Percentiles rank a stretch among this genome's conserved stretches.
These are phyloP conservation scores for Pseudorhiza aurosa DNA, from an alignment of 30 jellyfish, hydroid and myxozoan species.

Conservation along the genomic window DNA sequence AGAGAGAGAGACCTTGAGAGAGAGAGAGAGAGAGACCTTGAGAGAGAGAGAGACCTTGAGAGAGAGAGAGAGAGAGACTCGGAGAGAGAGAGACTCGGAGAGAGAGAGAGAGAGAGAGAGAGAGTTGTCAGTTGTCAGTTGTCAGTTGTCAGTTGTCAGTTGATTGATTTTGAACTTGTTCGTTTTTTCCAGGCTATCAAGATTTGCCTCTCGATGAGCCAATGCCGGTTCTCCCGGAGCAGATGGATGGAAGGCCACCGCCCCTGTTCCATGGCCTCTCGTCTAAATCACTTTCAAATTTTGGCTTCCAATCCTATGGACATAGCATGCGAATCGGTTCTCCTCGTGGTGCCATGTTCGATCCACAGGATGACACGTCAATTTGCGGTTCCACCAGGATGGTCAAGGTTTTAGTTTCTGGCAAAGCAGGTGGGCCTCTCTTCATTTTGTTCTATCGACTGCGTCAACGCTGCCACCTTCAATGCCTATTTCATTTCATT, in stretches of 20 bases:
- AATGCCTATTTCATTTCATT: too few relatives aligned
- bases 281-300: conserved; percentile 18
- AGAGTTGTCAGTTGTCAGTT: too few relatives aligned
- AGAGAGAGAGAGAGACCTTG: too few relatives aligned
- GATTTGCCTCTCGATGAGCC: conserved; percentile 68
- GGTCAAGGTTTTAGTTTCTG: conserved; percentile 31
- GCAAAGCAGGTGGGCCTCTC: conserved; percentile 29
- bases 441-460: too few relatives aligned
- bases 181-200: conserved; percentile 41
- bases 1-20: too few relatives aligned
- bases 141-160: too few relatives aligned
- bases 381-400: conserved; percentile 17
- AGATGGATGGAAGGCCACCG: conserved; percentile 76
- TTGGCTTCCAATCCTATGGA: conserved; percentile 18
- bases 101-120: too few relatives aligned
- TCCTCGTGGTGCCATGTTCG: not conserved
- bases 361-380: not conserved
- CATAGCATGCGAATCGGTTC: conserved; percentile 12
- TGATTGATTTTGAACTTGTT: too few relatives aligned
- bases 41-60: too few relatives aligned
- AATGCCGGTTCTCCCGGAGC: conserved; percentile 63
- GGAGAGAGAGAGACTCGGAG: too few relatives aligned
- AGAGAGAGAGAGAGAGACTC: too few relatives aligned
- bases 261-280: conserved; percentile 67
- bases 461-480: too few relatives aligned